Percentiles rank a stretch among this genome's conserved stretches.
These are phyloP conservation scores for Trilocha varians DNA, from an alignment of 2,888 invertebrate species.

Conservation along the genomic window DNA sequence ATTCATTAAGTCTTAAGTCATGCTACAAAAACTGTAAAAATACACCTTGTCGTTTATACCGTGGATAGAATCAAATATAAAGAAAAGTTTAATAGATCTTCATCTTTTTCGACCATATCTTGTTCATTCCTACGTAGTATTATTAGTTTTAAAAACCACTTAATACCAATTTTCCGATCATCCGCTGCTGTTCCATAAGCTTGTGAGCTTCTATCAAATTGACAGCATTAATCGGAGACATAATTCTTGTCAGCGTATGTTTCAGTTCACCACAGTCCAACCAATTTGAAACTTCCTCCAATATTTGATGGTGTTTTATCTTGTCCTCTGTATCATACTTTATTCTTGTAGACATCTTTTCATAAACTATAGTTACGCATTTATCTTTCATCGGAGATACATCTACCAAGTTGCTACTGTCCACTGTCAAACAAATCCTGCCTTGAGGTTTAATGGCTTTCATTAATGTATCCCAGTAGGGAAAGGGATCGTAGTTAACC, in stretches of 20 bases:
- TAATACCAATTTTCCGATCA: constrained; percentile 55
- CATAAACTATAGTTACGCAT: constrained; percentile 49
- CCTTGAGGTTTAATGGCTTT: constrained; percentile 54
- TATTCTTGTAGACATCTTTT: constrained; percentile 51
- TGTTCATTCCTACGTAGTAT: too few relatives aligned
- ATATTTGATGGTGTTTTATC: constrained; percentile 41
- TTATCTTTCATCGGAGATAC: constrained; percentile 47
- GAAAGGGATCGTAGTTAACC: constrained; percentile 55
- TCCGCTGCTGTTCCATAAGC: constrained; percentile 43
- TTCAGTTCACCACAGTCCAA: constrained; percentile 42
- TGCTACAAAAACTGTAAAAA: too few relatives aligned
- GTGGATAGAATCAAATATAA: too few relatives aligned
- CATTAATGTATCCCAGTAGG: constrained; percentile 55
- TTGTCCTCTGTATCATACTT: constrained; percentile 55
- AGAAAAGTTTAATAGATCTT: too few relatives aligned
- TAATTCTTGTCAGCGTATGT: constrained; percentile 40
- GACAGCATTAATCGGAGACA: constrained; percentile 53
- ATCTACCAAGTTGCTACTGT: constrained; percentile 47
- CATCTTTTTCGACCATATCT: too few relatives aligned
- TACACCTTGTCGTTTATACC: too few relatives aligned
- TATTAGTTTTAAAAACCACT: constrained; percentile 44
- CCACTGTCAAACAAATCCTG: constrained; percentile 52
- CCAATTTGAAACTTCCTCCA: constrained; percentile 40
- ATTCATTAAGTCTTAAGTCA: too few relatives aligned
- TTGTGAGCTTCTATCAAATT: constrained; percentile 52